Percentiles rank a stretch among this genome's conserved stretches.
Evolutionary conservation across 2,888 invertebrate species (phyloP).

Genomic region (Julus scandinavius): DNA sequence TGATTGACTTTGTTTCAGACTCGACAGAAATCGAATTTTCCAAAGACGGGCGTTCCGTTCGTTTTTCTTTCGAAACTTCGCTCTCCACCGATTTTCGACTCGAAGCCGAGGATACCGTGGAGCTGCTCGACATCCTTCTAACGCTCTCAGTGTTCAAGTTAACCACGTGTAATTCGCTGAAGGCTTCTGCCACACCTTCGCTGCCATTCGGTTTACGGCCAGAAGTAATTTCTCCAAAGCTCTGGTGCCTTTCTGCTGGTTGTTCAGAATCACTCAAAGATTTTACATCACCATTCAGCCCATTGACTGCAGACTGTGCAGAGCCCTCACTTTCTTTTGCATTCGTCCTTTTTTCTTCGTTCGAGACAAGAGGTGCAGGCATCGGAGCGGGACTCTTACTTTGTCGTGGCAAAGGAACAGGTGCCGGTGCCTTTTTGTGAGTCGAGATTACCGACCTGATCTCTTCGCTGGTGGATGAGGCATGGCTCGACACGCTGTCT

Average conservation of each 20-base stretch:
- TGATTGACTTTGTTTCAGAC: not conserved
- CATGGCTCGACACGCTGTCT: conserved; percentile 48
- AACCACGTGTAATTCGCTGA: conserved; percentile 15
- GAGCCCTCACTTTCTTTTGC: not conserved
- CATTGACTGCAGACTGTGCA: not conserved
- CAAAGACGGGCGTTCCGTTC: not conserved
- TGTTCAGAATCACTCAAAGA: not conserved
- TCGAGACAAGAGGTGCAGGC: not conserved
- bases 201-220: not conserved
- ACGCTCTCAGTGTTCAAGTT: not conserved
- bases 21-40: not conserved
- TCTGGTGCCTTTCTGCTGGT: not conserved
- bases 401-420: conserved; percentile 30
- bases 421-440: not conserved
- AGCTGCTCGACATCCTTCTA: not conserved
- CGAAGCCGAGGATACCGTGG: not conserved
- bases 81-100: not conserved
- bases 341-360: not conserved
- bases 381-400: conserved; percentile 38
- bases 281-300: not conserved
- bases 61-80: not conserved
- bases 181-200: not conserved
- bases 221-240: not conserved
- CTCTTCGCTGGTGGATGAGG: conserved; percentile 51
- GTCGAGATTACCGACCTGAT: not conserved